Evolutionary conservation across 1,140 invertebrate genomes (phyloP).

Genomic region (Neodiprion lecontei): DNA sequence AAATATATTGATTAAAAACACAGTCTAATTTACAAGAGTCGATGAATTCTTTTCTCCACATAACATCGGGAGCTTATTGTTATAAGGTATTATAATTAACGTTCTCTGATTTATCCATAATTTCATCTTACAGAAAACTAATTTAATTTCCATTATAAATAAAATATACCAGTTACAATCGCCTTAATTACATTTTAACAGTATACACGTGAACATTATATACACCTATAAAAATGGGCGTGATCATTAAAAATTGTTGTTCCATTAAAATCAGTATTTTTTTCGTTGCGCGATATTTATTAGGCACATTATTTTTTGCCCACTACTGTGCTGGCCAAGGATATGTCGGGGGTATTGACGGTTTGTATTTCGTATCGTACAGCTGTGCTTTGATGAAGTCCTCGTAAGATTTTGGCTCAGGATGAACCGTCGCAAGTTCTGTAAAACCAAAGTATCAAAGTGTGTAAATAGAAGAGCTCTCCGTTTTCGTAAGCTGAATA

Average conservation of each 20-base stretch:
- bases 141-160: neutral
- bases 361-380: slow-evolving; percentile 77
- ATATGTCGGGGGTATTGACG: slow-evolving; percentile 73
- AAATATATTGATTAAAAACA: slow-evolving; percentile 6
- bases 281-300: too few species aligned
- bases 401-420: slow-evolving; percentile 77
- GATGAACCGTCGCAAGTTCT: slow-evolving; percentile 79
- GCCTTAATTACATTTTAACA: neutral
- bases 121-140: neutral
- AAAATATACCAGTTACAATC: neutral
- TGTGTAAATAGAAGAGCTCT: slow-evolving; percentile 17
- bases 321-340: slow-evolving; percentile 66
- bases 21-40: neutral
- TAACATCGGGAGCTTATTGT: too few species aligned
- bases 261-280: too few species aligned
- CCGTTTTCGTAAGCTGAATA: too few species aligned
- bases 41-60: too few species aligned
- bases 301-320: too few species aligned
- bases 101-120: neutral
- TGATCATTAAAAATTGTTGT: too few species aligned
- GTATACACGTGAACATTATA: neutral
- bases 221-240: neutral
- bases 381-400: slow-evolving; percentile 82
- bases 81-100: neutral
- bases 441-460: slow-evolving; percentile 38